These are phyloP conservation scores for Microplitis deprimator DNA, from an alignment of 2,888 invertebrate genomes.

Conservation along the genomic window DNA sequence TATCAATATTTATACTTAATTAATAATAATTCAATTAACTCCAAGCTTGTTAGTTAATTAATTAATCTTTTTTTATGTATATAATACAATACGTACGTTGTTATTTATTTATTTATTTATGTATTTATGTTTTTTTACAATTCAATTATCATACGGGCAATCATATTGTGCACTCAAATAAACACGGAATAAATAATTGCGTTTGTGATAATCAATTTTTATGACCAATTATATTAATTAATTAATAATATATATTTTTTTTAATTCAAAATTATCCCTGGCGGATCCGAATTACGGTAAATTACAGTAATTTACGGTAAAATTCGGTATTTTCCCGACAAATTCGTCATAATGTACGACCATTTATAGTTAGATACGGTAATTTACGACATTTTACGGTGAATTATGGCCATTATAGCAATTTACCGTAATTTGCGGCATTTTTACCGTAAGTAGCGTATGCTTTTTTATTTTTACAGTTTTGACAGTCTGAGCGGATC, in stretches of 20 bases:
- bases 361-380: too few relatives aligned
- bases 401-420: too few relatives aligned
- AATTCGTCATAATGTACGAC: too few relatives aligned
- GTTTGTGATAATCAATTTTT: too few relatives aligned
- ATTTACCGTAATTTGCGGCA: too few relatives aligned
- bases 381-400: too few relatives aligned
- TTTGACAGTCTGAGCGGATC: too few relatives aligned
- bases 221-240: slow-evolving; percentile 6
- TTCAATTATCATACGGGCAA: slow-evolving; percentile 47
- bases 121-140: slow-evolving; percentile 36
- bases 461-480: too few relatives aligned
- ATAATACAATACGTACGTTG: slow-evolving; percentile 17
- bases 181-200: slow-evolving; percentile 7
- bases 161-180: slow-evolving; percentile 60
- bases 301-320: too few relatives aligned
- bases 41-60: slow-evolving; percentile 48
- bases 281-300: slow-evolving; percentile 36
- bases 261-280: slow-evolving; percentile 43
- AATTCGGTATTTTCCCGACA: too few relatives aligned
- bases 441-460: too few relatives aligned
- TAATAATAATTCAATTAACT: slow-evolving; percentile 36
- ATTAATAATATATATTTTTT: slow-evolving; percentile 55
- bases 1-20: slow-evolving; percentile 40
- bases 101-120: slow-evolving; percentile 37
- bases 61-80: not conserved